Evolutionary conservation across 2,888 invertebrate genomes (phyloP).

Genomic region (Pollenia amentaria): DNA sequence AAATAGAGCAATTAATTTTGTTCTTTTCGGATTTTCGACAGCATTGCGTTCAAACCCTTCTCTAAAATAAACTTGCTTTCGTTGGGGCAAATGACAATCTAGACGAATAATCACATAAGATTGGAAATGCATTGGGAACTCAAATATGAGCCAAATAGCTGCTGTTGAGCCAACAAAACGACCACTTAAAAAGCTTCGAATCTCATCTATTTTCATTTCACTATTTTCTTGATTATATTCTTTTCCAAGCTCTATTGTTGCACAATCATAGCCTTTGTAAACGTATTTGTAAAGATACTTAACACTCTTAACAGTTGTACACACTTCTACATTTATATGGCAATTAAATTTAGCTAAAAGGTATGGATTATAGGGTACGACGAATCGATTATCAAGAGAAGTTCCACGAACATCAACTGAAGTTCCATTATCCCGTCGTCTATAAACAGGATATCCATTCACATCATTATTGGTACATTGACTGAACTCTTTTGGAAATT

Average conservation of each 20-base stretch:
- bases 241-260: background rate
- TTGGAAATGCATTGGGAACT: slow-evolving; percentile 1
- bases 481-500: background rate
- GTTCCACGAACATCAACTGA: background rate
- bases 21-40: no score
- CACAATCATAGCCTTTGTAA: no score
- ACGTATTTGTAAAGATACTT: no score
- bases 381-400: slow-evolving; percentile 19
- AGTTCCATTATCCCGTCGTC: background rate
- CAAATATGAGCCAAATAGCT: background rate
- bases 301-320: slow-evolving; percentile 1
- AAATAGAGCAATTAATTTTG: background rate
- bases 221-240: background rate
- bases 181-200: background rate
- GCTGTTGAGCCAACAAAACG: slow-evolving; percentile 4
- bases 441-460: slow-evolving; percentile 17
- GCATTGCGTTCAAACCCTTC: no score
- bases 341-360: slow-evolving; percentile 18
- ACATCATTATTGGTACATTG: background rate
- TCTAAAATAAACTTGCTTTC: no score
- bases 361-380: slow-evolving; percentile 22
- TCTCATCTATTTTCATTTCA: background rate
- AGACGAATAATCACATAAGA: background rate
- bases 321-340: slow-evolving; percentile 10
- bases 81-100: background rate